Percentiles rank a stretch among this genome's conserved stretches.
Evolutionary conservation across 1,140 invertebrate species (phyloP).

Genomic region (Panulirus ornatus): DNA sequence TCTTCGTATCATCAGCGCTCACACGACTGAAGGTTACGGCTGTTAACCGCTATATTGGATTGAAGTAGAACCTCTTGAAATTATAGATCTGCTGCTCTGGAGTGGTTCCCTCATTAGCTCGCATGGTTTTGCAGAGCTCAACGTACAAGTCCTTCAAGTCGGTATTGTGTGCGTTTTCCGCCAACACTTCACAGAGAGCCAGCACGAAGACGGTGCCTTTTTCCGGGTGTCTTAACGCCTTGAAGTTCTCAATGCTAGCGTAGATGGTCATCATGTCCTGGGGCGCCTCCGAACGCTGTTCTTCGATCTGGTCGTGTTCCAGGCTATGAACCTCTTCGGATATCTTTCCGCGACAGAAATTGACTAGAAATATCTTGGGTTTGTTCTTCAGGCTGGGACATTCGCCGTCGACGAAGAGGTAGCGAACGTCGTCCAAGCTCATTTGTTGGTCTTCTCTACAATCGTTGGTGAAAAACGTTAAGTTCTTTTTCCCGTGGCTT

Average conservation of each 20-base stretch:
- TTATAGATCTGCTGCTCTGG: conserved; percentile 37
- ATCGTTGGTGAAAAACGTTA: conserved; percentile 13
- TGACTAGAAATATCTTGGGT: conserved; percentile 51
- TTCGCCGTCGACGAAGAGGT: conserved; percentile 20
- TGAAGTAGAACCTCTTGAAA: conserved; percentile 60
- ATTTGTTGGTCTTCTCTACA: neutral
- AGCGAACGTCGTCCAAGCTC: conserved; percentile 35
- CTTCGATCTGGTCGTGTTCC: neutral
- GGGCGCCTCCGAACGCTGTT: conserved; percentile 10
- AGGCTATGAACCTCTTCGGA: neutral
- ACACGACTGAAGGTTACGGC: too few species aligned
- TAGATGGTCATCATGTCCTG: conserved; percentile 51
- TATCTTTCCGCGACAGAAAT: conserved; percentile 37
- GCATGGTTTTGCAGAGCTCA: conserved; percentile 14
- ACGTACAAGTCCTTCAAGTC: conserved; percentile 2
- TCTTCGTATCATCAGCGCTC: too few species aligned
- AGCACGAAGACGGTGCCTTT: conserved; percentile 47
- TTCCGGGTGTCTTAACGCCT: conserved; percentile 11
- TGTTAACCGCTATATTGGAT: conserved; percentile 3
- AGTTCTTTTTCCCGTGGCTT: conserved; percentile 44
- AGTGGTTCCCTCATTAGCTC: neutral
- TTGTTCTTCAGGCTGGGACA: conserved; percentile 34
- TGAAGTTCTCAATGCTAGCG: conserved; percentile 44
- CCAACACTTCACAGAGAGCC: conserved; percentile 50
- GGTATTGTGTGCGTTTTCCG: conserved; percentile 26